Evolutionary conservation across 2,888 invertebrate species (phyloP).

Genomic region (Macrophya annulata): DNA sequence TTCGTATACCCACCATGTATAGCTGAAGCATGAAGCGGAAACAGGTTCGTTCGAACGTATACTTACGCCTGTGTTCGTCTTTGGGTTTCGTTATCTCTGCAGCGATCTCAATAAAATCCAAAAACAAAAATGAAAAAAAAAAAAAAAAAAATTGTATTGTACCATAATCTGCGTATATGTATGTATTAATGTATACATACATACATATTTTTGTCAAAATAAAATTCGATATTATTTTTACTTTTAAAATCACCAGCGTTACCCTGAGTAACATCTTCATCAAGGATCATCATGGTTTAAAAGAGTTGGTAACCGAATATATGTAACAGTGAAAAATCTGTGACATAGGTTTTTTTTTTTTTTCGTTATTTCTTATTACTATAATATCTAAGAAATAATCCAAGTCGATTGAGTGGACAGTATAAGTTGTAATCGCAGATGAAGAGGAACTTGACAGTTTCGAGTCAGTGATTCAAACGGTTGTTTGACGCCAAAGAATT

Average conservation of each 20-base stretch:
- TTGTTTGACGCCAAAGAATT: constrained; percentile 38
- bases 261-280: constrained; percentile 12
- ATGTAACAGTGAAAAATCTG: constrained; percentile 9
- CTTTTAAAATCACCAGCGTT: constrained; percentile 14
- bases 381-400: constrained; percentile 11
- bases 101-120: neutral
- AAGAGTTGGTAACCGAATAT: neutral
- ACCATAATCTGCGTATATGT: neutral
- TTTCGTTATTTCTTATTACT: neutral
- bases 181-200: neutral
- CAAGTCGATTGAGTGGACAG: neutral
- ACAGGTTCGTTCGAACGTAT: constrained; percentile 39
- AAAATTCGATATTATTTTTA: constrained; percentile 11
- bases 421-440: too few species aligned
- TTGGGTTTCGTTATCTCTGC: constrained; percentile 14
- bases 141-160: neutral
- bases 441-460: constrained; percentile 18
- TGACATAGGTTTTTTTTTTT: constrained; percentile 16
- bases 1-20: constrained; percentile 22
- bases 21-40: constrained; percentile 19
- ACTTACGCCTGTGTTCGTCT: constrained; percentile 29
- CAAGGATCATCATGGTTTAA: neutral
- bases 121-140: neutral
- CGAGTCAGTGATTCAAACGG: constrained; percentile 17
- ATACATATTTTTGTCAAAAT: constrained; percentile 10